phyloP scores from a whole-genome alignment of 2,888 invertebrate species.

The Rotaria sp. region DNA sequence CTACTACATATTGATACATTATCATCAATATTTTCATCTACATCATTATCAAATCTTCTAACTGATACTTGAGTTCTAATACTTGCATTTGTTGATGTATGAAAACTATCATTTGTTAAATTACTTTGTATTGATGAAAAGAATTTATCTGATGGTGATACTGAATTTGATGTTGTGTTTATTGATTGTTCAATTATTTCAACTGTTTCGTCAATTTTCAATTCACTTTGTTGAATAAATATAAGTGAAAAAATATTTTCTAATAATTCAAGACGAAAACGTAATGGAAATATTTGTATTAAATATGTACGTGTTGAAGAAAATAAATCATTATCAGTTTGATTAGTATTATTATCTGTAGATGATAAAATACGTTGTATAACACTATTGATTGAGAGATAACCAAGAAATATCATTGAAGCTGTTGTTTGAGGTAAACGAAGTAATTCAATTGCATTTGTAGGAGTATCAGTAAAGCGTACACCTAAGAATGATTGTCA shows the following conservation, averaged over 20 bases:
- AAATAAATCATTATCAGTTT: not conserved
- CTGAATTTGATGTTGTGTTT: conserved; percentile 41
- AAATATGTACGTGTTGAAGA: not conserved
- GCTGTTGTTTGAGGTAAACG: not conserved
- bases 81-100: not conserved
- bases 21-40: not conserved
- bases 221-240: conserved; percentile 64
- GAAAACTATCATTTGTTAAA: not conserved
- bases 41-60: not conserved
- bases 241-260: conserved; percentile 69
- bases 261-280: conserved; percentile 60
- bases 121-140: conserved; percentile 34
- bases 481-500: not conserved
- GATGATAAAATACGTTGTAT: not conserved
- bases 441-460: not conserved
- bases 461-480: not conserved
- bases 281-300: conserved; percentile 44
- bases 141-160: conserved; percentile 29
- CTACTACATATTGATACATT: not conserved
- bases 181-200: conserved; percentile 53
- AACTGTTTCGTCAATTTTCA: conserved; percentile 56
- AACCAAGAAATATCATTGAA: conserved; percentile 43
- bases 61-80: not conserved
- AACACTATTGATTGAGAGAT: conserved; percentile 20
- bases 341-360: not conserved